Conservation (phyloP, 2,888 invertebrate species). For the Clusia tigrina region DNA sequence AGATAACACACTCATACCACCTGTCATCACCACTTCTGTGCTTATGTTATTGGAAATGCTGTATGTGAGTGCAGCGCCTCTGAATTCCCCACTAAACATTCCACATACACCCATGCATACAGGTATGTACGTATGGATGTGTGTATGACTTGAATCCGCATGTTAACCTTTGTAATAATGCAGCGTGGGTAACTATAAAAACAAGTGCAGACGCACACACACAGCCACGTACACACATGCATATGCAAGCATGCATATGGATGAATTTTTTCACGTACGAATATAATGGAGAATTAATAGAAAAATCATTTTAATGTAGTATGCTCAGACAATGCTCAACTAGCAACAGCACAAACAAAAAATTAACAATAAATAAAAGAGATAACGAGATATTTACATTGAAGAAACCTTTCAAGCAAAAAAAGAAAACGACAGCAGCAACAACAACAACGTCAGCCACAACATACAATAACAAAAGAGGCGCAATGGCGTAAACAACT, state of each 20-base stretch:
- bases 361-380: not conserved
- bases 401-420: conserved; percentile 10
- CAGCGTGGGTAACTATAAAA: not conserved
- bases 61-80: too few relatives aligned
- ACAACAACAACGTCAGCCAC: not conserved
- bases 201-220: not conserved
- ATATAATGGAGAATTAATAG: too few relatives aligned
- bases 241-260: too few relatives aligned
- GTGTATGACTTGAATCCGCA: too few relatives aligned
- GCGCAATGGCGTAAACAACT: not conserved
- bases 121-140: too few relatives aligned
- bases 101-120: too few relatives aligned
- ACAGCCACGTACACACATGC: not conserved
- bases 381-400: conserved; percentile 1
- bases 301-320: too few relatives aligned
- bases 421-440: conserved; percentile 30
- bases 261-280: too few relatives aligned
- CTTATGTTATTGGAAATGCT: too few relatives aligned
- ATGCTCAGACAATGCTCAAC: not conserved
- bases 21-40: too few relatives aligned
- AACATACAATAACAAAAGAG: not conserved
- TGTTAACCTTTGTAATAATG: not conserved
- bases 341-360: not conserved
- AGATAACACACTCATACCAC: too few relatives aligned
- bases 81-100: not conserved